Evolutionary conservation across 2,888 invertebrate genomes (phyloP), one percentile per base, ranked within the genome.

Genomic region (Drosophila paramelanica): DNA sequence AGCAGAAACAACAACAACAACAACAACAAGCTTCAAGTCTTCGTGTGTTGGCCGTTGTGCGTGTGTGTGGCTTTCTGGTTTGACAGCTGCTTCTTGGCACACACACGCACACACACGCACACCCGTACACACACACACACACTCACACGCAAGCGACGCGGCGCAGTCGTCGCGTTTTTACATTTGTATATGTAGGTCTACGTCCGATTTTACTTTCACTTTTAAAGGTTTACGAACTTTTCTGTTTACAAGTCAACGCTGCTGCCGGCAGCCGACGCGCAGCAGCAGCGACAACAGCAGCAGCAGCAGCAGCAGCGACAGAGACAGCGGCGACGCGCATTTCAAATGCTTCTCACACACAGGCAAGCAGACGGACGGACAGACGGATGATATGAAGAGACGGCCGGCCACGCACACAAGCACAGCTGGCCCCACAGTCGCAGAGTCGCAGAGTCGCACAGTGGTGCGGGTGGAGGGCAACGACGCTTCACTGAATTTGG

Each of bases 171-270:
- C 60, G 78, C 60, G 53, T 66, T 72, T 79, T 77, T 79, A 75
- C 71, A 62, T 67, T 72, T 89, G 91, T 92, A 91, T 92, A 92
- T 91, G 92, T 92, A 92, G 92, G 92, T 92, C 91, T 91, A 90
- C 91, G 92, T 91, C 92, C 92, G 91, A 91, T 90, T 86, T 90
- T 91, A 92, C 92, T 92, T 92, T 92, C 92, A 92, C 92, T 92
- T 92, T 92, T 91, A 90, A 91, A 92, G 92, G 92, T 92, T 88
- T 90, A 91, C 91, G 91, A 91, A 92, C 92, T 92, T 89, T 91
- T 89, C 83, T 91, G 91, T 90, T 90, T 89, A 91, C 89, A 90
- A 89, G 80, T 86, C 78, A 82, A 69, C 67, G 66, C 65, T 65
- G 80, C 70, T 77, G 77, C 69, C 65, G 79, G 67, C 76, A 59